Evolutionary conservation across 2,113 vertebrate genomes (phyloP).

Genomic region (Dolichallabes microphthalmus): DNA sequence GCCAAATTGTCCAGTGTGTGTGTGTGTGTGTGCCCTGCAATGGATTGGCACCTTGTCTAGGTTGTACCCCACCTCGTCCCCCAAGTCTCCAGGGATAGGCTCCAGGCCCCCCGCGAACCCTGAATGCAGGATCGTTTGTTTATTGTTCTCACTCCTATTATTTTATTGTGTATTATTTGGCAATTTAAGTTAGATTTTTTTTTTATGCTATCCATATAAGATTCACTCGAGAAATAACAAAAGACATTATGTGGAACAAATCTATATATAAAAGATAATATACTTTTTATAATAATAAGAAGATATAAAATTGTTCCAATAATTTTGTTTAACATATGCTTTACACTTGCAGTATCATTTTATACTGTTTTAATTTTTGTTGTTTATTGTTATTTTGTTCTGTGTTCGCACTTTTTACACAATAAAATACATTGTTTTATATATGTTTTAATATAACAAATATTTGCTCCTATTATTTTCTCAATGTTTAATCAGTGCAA

Average conservation of each 20-base stretch:
- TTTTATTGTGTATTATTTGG: neutral
- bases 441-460: no score
- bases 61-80: no score
- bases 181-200: neutral
- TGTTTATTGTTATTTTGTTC: neutral
- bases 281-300: neutral
- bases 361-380: neutral
- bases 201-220: neutral
- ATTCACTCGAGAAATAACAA: neutral
- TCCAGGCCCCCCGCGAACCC: no score
- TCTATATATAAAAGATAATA: neutral
- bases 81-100: no score
- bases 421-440: no score
- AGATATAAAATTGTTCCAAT: neutral
- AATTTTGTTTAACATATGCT: neutral
- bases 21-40: no score
- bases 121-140: neutral
- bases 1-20: no score
- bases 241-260: no score
- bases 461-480: neutral
- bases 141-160: neutral
- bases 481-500: neutral
- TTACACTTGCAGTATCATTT: no score
- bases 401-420: no score
- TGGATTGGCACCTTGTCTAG: no score